Base-by-base conservation (phyloP, 2,113 vertebrate species). In the Gymnocephalus cernua region DNA sequence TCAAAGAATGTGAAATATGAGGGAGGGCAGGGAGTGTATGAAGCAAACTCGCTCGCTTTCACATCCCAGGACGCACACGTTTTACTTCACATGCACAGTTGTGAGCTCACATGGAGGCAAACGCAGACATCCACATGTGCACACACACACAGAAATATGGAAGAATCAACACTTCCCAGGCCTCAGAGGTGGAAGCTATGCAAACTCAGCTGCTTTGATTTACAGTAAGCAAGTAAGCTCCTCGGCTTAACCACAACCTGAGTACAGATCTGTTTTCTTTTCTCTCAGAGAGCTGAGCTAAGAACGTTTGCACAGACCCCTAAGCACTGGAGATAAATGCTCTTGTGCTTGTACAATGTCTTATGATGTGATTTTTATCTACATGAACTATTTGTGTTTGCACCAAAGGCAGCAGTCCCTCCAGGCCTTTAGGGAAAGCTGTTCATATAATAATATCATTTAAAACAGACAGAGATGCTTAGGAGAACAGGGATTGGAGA, bases 1-100 rank as follows among this genome's bases (percentile, higher is more conserved):
- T 84, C 67, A 86, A 91, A 91, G 93, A 93, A 94, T 94, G 89
- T 86, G 47, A 91, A 89, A 83, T 77, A 91, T 77, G 82, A 87
- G 86, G 65, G 74, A 82, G 84, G 88, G 66, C 54, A 51, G 54
- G 77, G 65, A 61, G 69, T 48, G 79, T 6, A 48, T 54, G 79
- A 72, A 82, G 79, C 65, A 45, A 59, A 35, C 76, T 69, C 32
- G 27, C 84, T 67, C 57, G 14, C 76, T 58, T 77, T 70, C 21
- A 23, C 79, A 59, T 86, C 70, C 69, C 72, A 38, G 29, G 47
- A 67, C 35, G 51, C 38, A 32, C 45, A 41, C 62, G 15, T 85
- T 41, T 77, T 54, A 66, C 59, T 61, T n/a, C 4, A 73, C 18
- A 13, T 47, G 57, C 68, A 71, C 25, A 0, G 19, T 16, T 57